Percentiles rank a stretch among this genome's conserved stretches.
These are phyloP conservation scores for Gymnobelideus leadbeateri DNA, from an alignment of 2,113 vertebrate genomes.

Conservation along the genomic window DNA sequence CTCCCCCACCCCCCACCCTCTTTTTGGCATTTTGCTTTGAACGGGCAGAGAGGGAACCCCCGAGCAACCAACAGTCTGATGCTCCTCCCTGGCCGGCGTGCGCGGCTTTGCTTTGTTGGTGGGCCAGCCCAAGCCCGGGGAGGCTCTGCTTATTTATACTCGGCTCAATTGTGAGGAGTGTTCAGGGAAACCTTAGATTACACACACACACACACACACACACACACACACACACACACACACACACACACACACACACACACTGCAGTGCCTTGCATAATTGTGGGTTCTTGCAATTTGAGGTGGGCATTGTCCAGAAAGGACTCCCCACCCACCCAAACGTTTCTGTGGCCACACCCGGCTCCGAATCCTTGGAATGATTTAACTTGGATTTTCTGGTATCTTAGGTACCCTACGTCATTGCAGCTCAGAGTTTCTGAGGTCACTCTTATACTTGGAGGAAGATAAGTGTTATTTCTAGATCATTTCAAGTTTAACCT, in stretches of 20 bases:
- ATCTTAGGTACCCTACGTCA: slow-evolving; percentile 38
- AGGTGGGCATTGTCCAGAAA: slow-evolving; percentile 41
- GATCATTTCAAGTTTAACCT: neutral
- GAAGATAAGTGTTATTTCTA: neutral
- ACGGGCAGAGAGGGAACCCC: slow-evolving; percentile 49
- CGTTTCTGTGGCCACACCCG: slow-evolving; percentile 16
- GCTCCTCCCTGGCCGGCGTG: slow-evolving; percentile 59
- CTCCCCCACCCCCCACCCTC: slow-evolving; percentile 59
- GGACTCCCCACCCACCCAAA: neutral
- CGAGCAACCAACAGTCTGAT: slow-evolving; percentile 16
- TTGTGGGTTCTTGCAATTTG: slow-evolving; percentile 72
- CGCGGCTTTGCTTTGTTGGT: slow-evolving; percentile 65
- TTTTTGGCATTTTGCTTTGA: slow-evolving; percentile 4
- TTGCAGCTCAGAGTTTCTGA: neutral
- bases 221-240: neutral
- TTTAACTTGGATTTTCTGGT: slow-evolving; percentile 62
- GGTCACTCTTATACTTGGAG: neutral
- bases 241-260: slow-evolving; percentile 50
- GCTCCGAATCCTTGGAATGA: slow-evolving; percentile 35
- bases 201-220: slow-evolving; percentile 48
- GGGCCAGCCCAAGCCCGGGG: slow-evolving; percentile 39
- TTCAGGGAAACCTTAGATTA: slow-evolving; percentile 19
- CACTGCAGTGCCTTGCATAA: slow-evolving; percentile 85
- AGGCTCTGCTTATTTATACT: neutral
- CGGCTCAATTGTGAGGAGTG: slow-evolving; percentile 41